A percentile compares a stretch with the other conserved stretches of the same genome.
Conservation (phyloP, 2,888 invertebrate species). For the Sceliomorpha sp. region DNA sequence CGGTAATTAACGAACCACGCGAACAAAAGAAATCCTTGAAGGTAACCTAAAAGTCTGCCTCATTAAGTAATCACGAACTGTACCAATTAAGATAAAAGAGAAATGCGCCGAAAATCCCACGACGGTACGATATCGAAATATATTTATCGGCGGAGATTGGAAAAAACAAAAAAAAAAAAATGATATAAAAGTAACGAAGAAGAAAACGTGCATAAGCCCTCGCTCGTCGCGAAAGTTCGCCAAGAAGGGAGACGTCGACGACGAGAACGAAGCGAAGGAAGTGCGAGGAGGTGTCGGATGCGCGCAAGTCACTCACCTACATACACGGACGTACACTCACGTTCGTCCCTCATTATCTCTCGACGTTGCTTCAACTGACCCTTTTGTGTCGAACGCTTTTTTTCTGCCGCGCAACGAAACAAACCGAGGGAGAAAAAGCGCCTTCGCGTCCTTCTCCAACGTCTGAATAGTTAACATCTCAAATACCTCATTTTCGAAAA, state of each 20-base stretch:
- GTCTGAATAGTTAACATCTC: not conserved
- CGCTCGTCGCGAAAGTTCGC: slow-evolving; percentile 56
- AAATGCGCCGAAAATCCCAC: no score
- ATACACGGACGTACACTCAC: slow-evolving; percentile 16
- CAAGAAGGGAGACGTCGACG: slow-evolving; percentile 25
- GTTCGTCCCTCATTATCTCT: slow-evolving; percentile 21
- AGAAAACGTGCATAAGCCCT: no score
- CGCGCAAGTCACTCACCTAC: slow-evolving; percentile 51
- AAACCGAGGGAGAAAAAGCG: not conserved
- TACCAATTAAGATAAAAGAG: no score
- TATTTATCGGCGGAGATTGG: no score
- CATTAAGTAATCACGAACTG: no score
- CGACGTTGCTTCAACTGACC: slow-evolving; percentile 20
- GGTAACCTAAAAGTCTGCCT: no score
- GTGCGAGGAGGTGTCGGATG: slow-evolving; percentile 38
- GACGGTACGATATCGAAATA: no score
- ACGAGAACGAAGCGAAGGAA: slow-evolving; percentile 13
- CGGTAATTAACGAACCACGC: no score
- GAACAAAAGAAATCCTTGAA: no score
- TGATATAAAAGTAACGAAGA: no score
- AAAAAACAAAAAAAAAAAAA: no score
- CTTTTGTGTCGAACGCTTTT: slow-evolving; percentile 17
- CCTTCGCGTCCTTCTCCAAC: not conserved
- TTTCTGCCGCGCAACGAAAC: not conserved
- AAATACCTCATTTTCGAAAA: slow-evolving; percentile 3